A percentile compares a stretch with the other conserved stretches of the same genome.
These are phyloP conservation scores for Parazoanthus swiftii DNA, from an alignment of 92 coral and sea anemone genomes.

Conservation along the genomic window DNA sequence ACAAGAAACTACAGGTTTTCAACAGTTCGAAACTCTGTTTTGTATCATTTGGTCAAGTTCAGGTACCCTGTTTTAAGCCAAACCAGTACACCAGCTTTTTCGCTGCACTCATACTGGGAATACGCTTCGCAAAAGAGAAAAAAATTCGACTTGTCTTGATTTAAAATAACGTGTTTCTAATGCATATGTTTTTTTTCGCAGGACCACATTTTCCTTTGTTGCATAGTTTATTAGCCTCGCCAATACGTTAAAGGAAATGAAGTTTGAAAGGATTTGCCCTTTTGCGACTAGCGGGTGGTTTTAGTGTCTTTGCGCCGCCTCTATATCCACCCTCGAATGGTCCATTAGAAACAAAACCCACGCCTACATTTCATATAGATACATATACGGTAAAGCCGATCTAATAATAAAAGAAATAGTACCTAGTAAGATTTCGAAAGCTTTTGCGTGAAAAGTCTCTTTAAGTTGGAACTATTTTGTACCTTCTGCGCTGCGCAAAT, in stretches of 20 bases:
- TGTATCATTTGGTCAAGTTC: conserved; percentile 9
- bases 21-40: conserved; percentile 8
- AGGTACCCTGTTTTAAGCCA: conserved; percentile 21
- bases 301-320: conserved; percentile 1
- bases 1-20: conserved; percentile 39
- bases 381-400: neutral
- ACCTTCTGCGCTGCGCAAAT: neutral
- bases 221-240: conserved; percentile 34
- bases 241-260: neutral
- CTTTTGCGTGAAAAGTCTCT: neutral
- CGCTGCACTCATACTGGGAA: neutral
- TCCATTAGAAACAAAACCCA: neutral
- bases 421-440: neutral
- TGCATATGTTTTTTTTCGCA: neutral
- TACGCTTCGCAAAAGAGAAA: neutral
- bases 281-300: conserved; percentile 14
- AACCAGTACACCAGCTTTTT: conserved; percentile 4
- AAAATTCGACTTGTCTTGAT: neutral
- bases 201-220: conserved; percentile 40
- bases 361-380: neutral
- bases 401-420: neutral
- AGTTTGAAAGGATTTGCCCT: conserved; percentile 2
- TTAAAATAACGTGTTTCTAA: neutral
- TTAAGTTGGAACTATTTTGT: neutral
- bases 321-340: conserved; percentile 11